These are phyloP conservation scores for Cryptoleucopteryx plumbea DNA, from an alignment of 2,113 vertebrate species.

Conservation along the genomic window DNA sequence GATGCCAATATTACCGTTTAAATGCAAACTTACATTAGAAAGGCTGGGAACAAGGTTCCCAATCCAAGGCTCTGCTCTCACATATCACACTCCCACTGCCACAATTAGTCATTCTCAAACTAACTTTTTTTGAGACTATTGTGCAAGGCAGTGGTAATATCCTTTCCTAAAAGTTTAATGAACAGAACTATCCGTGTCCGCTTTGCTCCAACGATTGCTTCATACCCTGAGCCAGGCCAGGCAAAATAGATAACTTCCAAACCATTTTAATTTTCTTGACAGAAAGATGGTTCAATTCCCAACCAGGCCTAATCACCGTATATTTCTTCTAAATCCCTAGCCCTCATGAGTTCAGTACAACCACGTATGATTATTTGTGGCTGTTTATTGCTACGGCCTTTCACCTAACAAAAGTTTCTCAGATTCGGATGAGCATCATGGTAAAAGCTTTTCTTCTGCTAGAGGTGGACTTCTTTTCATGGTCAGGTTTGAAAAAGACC, in stretches of 20 bases:
- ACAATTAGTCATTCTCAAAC: neutral
- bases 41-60: neutral
- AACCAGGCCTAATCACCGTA: neutral
- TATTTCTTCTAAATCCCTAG: neutral
- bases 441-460: neutral
- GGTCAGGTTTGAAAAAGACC: neutral
- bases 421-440: neutral
- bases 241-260: constrained; percentile 25
- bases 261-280: neutral
- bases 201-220: neutral
- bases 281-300: neutral
- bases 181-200: neutral
- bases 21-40: neutral
- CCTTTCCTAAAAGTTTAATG: neutral
- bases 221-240: neutral
- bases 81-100: neutral
- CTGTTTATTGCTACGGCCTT: neutral
- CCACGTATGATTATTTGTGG: neutral
- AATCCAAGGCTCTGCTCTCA: neutral
- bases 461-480: neutral
- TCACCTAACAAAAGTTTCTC: neutral
- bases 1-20: neutral
- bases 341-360: neutral
- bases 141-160: neutral
- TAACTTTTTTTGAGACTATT: neutral